Evolutionary conservation across 2,113 vertebrate species (phyloP).

Genomic region (Ptilonorhynchus violaceus): DNA sequence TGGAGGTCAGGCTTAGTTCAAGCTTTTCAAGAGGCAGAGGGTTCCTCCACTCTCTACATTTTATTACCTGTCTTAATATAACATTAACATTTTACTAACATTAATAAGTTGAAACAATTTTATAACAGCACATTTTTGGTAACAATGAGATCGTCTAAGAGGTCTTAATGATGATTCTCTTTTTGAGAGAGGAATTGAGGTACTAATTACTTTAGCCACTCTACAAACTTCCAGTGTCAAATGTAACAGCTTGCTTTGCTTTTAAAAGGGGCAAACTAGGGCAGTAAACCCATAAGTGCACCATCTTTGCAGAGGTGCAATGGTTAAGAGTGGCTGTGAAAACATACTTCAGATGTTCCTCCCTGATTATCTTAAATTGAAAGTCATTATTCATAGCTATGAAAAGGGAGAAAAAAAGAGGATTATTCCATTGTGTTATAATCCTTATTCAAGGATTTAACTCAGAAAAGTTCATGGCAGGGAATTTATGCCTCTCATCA

Average conservation of each 20-base stretch:
- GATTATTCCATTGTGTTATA: background rate
- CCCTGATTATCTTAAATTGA: background rate
- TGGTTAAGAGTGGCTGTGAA: background rate
- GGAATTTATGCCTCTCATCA: background rate
- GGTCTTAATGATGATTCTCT: background rate
- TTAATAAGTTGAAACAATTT: background rate
- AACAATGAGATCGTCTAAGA: background rate
- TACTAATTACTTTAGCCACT: background rate
- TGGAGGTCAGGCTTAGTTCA: background rate
- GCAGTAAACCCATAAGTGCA: background rate
- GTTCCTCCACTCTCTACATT: background rate
- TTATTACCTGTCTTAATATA: background rate
- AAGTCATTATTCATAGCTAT: background rate
- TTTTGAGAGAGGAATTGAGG: background rate
- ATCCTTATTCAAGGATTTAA: background rate
- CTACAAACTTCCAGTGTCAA: background rate
- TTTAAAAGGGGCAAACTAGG: background rate
- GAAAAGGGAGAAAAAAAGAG: background rate
- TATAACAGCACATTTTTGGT: background rate
- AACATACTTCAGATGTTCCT: background rate
- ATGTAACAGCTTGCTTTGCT: background rate
- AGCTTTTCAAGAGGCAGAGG: background rate
- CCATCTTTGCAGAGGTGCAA: background rate
- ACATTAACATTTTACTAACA: background rate
- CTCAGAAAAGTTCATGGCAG: background rate